Evolutionary conservation across 2,888 invertebrate species (phyloP).

Genomic region (Phengaris arion): DNA sequence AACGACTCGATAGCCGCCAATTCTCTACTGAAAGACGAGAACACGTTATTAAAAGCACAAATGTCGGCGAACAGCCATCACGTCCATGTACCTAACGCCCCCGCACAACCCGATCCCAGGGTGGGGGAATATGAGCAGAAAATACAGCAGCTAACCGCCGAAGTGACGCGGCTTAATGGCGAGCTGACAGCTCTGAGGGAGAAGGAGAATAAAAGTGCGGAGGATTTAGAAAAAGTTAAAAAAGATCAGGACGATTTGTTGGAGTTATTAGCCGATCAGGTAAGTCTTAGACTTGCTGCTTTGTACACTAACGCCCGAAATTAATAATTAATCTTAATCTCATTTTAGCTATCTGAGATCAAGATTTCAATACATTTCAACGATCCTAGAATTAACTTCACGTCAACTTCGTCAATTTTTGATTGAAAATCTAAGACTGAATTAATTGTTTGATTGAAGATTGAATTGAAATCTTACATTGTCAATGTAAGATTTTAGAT

Average conservation of each 20-base stretch:
- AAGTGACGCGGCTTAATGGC: constrained; percentile 44
- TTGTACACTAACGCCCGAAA: too few relatives aligned
- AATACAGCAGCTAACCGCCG: constrained; percentile 46
- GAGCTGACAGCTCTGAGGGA: constrained; percentile 47
- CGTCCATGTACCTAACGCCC: not conserved
- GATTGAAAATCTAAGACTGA: too few relatives aligned
- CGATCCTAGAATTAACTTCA: too few relatives aligned
- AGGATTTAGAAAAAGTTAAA: constrained; percentile 82
- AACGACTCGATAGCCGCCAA: constrained; percentile 85
- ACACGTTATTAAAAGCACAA: constrained; percentile 89
- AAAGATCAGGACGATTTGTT: constrained; percentile 97
- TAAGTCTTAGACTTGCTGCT: constrained; percentile 37
- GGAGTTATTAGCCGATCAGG: constrained; percentile 94
- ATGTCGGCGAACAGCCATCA: constrained; percentile 63
- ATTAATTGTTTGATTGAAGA: too few relatives aligned
- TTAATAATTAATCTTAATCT: too few relatives aligned
- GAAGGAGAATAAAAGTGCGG: constrained; percentile 42
- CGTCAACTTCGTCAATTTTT: too few relatives aligned
- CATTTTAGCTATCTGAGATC: too few relatives aligned
- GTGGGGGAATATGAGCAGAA: constrained; percentile 43
- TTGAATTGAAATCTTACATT: too few relatives aligned
- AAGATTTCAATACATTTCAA: too few relatives aligned
- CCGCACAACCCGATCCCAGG: constrained; percentile 37
- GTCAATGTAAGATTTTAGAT: too few relatives aligned
- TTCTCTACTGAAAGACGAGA: constrained; percentile 90